Base-by-base conservation (phyloP, 2,888 invertebrate genomes). In the Drosophila meridionalis region DNA sequence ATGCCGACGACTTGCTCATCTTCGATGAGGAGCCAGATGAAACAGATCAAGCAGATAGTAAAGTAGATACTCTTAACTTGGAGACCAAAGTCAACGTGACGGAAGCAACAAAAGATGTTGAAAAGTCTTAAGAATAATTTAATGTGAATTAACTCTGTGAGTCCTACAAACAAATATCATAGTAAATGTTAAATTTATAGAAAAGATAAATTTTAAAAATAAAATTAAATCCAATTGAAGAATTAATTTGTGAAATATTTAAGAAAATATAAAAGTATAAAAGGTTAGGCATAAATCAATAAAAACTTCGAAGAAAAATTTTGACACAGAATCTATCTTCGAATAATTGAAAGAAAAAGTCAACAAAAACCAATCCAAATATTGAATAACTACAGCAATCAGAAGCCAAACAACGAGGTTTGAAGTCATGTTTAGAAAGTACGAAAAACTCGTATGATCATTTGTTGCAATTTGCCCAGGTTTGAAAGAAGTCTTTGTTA, bases 1-100 rank as follows among this genome's bases (percentile, higher is more conserved):
- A 94, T 84, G 95, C 95, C 1, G 95, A 95, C 88, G 93, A 95
- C 83, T 93, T 96, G n/a, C 94, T 95, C 90, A 95, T 95, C 78
- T 95, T 95, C 84, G 95, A 96, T 82, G 95, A 95, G 64, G 95
- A 95, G 78, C 53, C 72, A 0, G 7, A 7, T 8, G 52, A 47
- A 14, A 8, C 59, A 4, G 48, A n/a, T 3, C 36, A 47, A 20
- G 2, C 26, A 1, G 48, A 66, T 2, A 9, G 8, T 8, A 56
- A 70, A 56, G 32, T 14, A 4, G 47, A 73, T 26, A 30, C 12
- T 4, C 26, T 63, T 2, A 55, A 45, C 0, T 28, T 64, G 8
- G 47, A 36, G 1, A 12, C 34, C n/a, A 47, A 64, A 34, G 2
- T 2, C 60, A 74, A 50, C 62, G 69, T 28, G 3, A 20, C 47